Base-by-base conservation (phyloP, 2,113 vertebrate species). In the Electrona antarctica region DNA sequence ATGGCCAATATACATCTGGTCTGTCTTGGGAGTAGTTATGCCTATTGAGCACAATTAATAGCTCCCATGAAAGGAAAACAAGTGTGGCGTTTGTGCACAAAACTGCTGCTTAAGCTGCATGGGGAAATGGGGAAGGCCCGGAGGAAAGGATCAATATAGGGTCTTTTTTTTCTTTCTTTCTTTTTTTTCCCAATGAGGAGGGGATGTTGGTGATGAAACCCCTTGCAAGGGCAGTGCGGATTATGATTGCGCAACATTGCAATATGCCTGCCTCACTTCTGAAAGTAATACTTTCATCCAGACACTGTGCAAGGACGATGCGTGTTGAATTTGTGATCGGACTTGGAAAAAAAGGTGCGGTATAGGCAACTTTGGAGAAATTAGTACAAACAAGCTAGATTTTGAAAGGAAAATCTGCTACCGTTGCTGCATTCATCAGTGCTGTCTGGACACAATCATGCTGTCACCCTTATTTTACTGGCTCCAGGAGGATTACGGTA, bases 171-270 rank as follows among this genome's bases (percentile, higher is more conserved):
- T 72, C 29, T 48, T 21, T 45, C 47, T 45, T 60, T 49, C 2
- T 21, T 68, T 81, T 81, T 78, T 85, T 78, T 80, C 11, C 21
- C 14, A 87, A 64, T 61, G 72, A 82, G 87, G 87, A 79, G 85
- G 84, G 82, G 85, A 80, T 82, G 81, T 64, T 85, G 87, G 82
- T 92, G 92, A 93, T 92, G 91, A 92, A 93, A 92, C 89, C 86
- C 79, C 49, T 80, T 92, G 91, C 90, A 93, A 93, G 89, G 84
- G 83, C 76, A 71, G 82, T 73, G 81, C 57, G 82, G 87, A 88
- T 91, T 91, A 87, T 78, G 89, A 88, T 92, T 89, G 89, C 90
- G 91, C 79, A 90, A 85, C 84, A 67, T 91, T 92, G 88, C 90
- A 81, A 90, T 89, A 90, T 88, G 82, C 84, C 84, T 78, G 70